Evolutionary conservation across 2,888 invertebrate species (phyloP).

Genomic region (Leptopilina myrica): DNA sequence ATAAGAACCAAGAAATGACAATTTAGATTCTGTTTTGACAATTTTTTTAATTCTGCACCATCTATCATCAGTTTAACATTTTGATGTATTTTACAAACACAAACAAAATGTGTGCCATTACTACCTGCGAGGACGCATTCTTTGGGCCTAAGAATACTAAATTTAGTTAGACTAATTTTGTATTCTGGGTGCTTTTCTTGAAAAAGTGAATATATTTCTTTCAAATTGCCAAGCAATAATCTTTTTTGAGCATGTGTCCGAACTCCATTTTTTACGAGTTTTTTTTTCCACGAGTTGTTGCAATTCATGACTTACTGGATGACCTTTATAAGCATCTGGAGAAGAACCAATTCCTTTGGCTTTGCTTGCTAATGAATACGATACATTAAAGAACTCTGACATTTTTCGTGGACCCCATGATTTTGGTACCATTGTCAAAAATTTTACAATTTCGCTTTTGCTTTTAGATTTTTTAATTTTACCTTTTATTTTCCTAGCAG

Average conservation of each 20-base stretch:
- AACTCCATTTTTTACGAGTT: not conserved
- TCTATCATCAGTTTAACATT: conserved; percentile 4
- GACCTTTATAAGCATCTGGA: too few relatives aligned
- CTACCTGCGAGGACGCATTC: not conserved
- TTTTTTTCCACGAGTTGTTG: too few relatives aligned
- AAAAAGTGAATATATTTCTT: not conserved
- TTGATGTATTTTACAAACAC: not conserved
- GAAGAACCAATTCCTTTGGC: too few relatives aligned
- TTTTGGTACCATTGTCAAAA: too few relatives aligned
- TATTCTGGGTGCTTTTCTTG: not conserved
- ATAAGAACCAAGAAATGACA: not conserved
- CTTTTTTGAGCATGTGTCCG: not conserved
- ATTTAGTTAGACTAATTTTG: not conserved
- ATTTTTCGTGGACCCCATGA: too few relatives aligned
- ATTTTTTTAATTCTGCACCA: not conserved
- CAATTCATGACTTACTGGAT: too few relatives aligned
- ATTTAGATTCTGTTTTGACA: not conserved
- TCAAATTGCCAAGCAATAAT: not conserved
- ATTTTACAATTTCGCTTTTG: too few relatives aligned
- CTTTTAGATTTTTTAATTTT: too few relatives aligned
- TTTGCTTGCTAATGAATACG: too few relatives aligned
- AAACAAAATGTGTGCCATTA: not conserved
- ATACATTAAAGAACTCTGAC: too few relatives aligned
- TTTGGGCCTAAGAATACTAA: not conserved
- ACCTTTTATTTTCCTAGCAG: too few relatives aligned